Conservation (phyloP, 1,140 invertebrate species). For the Tachypleus tridentatus region DNA sequence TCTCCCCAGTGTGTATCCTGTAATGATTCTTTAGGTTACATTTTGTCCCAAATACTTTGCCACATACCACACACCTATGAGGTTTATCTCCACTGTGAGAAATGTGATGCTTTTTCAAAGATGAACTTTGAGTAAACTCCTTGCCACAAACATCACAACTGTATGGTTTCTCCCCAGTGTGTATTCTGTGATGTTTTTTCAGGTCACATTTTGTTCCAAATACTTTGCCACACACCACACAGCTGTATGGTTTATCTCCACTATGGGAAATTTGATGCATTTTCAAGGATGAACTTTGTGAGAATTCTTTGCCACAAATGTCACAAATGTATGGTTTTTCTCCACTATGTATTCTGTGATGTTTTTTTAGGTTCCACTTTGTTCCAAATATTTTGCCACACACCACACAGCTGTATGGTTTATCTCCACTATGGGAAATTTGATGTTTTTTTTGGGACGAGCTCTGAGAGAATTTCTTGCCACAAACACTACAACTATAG, state of each 20-base stretch:
- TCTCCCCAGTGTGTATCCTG: too few species aligned
- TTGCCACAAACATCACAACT: background rate
- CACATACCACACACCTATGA: background rate
- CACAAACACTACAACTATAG: too few species aligned
- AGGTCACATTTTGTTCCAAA: background rate
- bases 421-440: too few species aligned
- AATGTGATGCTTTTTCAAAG: background rate
- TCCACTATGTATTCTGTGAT: conserved; percentile 41
- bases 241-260: background rate
- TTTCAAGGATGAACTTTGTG: conserved; percentile 42
- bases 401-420: too few species aligned
- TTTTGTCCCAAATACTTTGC: background rate
- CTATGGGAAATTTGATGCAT: conserved; percentile 27
- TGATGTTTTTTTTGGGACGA: too few species aligned
- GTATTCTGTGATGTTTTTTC: background rate
- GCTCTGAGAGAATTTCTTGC: too few species aligned
- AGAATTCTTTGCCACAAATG: conserved; percentile 72
- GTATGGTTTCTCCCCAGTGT: background rate
- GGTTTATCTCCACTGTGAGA: background rate
- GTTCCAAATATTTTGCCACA: too few species aligned
- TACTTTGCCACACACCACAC: background rate
- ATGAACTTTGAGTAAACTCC: background rate
- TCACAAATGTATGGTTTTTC: conserved; percentile 35
- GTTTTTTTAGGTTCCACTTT: conserved; percentile 44
- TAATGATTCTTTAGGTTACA: too few species aligned